Base-by-base conservation (phyloP, 1,140 invertebrate species). In the Triops cancriformis region DNA sequence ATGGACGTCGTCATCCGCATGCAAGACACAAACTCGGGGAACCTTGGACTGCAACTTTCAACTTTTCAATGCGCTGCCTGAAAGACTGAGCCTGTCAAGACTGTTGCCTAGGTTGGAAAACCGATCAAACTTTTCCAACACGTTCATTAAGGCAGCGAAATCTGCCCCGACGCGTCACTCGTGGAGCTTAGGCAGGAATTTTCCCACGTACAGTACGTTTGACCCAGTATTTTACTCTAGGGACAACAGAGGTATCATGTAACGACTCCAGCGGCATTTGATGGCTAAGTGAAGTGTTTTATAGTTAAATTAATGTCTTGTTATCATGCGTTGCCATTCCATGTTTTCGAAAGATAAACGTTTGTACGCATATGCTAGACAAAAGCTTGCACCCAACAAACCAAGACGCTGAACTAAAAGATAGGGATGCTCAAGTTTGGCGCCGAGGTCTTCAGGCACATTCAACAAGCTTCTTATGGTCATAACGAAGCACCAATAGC, bases 401-500 rank as follows among this genome's bases (percentile, higher is more conserved):
- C 23, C 23, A 64, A 0, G 51, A 64, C 51, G 10, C 51, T 9
- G 6, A 10, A 14, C 51, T 9, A n/a, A 10, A 14, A 64, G 51
- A 64, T 64, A 64, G 23, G 6, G 51, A 64, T 64, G 51, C 51
- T 64, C 14, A 64, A 64, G 51, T 64, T 37, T 64, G 51, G 51
- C 51, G 51, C 51, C 51, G 51, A 18, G 14, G 51, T 64, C 51
- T 18, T 14, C 9, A 64, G 18, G 23, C 45, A 64, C 51, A 64
- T n/a, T 9, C 51, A 64, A 64, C 51, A 64, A 64, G 51, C 51
- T 64, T 64, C 51, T 64, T 64, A 64, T 64, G 51, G 51, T 64
- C 51, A 64, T 64, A 64, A 23, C 51, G 51, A 64, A 64, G 51
- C 51, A 64, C 14, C 51, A 18, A 0, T n/a, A 64, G 23, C 0